Evolutionary conservation across 2,797 vertebrate species (phyloP).

Genomic region (Rhadinocentrus ornatus): DNA sequence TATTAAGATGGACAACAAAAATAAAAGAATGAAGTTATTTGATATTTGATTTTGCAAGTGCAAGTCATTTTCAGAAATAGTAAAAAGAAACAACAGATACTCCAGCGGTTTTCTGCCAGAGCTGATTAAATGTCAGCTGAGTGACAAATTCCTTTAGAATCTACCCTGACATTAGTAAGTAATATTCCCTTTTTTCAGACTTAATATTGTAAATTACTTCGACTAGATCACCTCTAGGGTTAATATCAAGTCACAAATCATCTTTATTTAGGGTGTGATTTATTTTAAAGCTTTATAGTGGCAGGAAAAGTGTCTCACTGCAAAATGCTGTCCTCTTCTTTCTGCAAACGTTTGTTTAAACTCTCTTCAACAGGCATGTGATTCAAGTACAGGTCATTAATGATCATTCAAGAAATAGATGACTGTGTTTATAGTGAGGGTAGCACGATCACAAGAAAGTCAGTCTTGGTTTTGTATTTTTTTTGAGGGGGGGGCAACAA

Average conservation of each 20-base stretch:
- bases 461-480: no score
- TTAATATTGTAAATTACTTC: constrained; percentile 11
- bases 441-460: neutral
- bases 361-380: constrained; percentile 15
- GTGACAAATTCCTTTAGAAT: constrained; percentile 72
- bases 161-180: constrained; percentile 11
- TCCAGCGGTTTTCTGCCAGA: constrained; percentile 46
- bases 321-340: constrained; percentile 13
- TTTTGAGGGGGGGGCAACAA: no score
- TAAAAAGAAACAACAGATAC: constrained; percentile 7
- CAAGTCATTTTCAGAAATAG: constrained; percentile 8
- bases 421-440: neutral
- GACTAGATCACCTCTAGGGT: neutral
- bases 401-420: constrained; percentile 1
- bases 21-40: no score
- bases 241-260: constrained; percentile 5
- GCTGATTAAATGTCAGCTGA: constrained; percentile 59
- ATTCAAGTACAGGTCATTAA: neutral
- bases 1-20: neutral
- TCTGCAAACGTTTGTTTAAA: constrained; percentile 33
- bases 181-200: constrained; percentile 2
- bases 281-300: constrained; percentile 44
- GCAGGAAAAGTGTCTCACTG: constrained; percentile 20
- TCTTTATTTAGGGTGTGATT: constrained; percentile 36
- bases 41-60: neutral